phyloP scores from a whole-genome alignment of 2,797 vertebrate species.

The Rhincodon typus region DNA sequence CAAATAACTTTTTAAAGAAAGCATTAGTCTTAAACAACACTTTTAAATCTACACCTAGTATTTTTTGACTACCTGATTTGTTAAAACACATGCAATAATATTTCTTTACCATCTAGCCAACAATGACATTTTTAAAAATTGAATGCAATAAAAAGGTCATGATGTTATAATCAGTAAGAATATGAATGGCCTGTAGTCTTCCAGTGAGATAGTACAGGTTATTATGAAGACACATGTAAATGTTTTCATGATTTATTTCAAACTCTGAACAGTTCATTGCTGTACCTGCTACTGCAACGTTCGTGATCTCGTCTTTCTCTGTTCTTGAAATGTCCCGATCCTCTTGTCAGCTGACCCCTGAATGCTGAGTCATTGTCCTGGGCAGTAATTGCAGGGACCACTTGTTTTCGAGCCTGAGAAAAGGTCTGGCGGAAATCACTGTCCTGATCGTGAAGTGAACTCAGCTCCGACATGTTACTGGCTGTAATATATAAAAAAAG shows the following conservation, averaged over 20 bases:
- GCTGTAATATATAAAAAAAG: conserved; percentile 50
- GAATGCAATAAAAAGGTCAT: background rate
- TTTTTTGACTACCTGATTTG: background rate
- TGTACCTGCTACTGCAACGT: conserved; percentile 60
- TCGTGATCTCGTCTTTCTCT: conserved; percentile 52
- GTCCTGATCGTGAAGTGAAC: conserved; percentile 81
- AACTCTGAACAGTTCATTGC: background rate
- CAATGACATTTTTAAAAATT: background rate
- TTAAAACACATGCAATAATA: background rate
- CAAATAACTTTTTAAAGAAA: too few species aligned
- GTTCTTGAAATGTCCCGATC: conserved; percentile 40
- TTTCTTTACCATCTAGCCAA: background rate
- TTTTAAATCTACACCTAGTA: background rate
- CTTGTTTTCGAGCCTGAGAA: conserved; percentile 75
- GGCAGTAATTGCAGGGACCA: conserved; percentile 69
- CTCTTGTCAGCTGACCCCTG: conserved; percentile 57
- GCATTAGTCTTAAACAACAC: too few species aligned
- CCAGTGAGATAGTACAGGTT: background rate
- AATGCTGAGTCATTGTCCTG: conserved; percentile 59
- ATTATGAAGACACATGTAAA: background rate
- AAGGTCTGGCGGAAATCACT: conserved; percentile 76
- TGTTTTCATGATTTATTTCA: background rate
- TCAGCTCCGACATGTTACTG: conserved; percentile 87
- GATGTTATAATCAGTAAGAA: background rate
- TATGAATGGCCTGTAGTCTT: background rate